A percentile compares a stretch with the other conserved stretches of the same genome.
Evolutionary conservation across 2,797 vertebrate species (phyloP).

Genomic region (Sebastes vulpes): DNA sequence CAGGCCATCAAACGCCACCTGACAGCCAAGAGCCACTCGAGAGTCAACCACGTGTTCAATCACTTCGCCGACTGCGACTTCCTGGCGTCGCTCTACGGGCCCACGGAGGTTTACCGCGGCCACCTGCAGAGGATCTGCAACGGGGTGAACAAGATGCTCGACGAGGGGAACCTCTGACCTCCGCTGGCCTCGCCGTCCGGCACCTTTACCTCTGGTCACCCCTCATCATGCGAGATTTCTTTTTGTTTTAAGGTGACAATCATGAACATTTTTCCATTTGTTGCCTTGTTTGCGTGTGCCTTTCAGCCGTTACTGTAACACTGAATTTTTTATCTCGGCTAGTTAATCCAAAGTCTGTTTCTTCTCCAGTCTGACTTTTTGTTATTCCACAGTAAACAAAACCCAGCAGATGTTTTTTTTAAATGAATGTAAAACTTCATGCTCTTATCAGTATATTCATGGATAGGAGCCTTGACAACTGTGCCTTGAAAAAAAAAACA

Average conservation of each 20-base stretch:
- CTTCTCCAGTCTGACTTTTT: constrained; percentile 11
- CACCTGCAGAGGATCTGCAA: constrained; percentile 92
- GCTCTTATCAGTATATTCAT: constrained; percentile 64
- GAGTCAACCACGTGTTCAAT: constrained; percentile 95
- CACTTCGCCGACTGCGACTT: constrained; percentile 95
- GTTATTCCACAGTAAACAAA: constrained; percentile 38
- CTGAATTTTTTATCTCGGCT: constrained; percentile 38
- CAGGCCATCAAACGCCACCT: constrained; percentile 93
- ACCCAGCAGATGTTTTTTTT: constrained; percentile 7
- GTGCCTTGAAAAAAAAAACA: constrained; percentile 48
- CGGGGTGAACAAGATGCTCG: constrained; percentile 93
- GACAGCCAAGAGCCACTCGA: constrained; percentile 93
- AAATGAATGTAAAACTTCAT: constrained; percentile 72
- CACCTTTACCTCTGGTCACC: constrained; percentile 37
- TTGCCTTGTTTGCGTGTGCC: constrained; percentile 54
- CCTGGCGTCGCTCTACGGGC: constrained; percentile 91
- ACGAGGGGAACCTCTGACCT: constrained; percentile 92
- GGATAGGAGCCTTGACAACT: constrained; percentile 59
- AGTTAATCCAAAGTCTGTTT: constrained; percentile 63
- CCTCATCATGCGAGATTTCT: not conserved
- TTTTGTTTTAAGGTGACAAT: constrained; percentile 52
- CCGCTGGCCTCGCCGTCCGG: not conserved
- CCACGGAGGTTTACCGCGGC: constrained; percentile 88
- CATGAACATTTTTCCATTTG: constrained; percentile 31
- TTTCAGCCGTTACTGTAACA: constrained; percentile 66